Base-by-base conservation (phyloP, 2,888 invertebrate species). In the Nomada fucata region DNA sequence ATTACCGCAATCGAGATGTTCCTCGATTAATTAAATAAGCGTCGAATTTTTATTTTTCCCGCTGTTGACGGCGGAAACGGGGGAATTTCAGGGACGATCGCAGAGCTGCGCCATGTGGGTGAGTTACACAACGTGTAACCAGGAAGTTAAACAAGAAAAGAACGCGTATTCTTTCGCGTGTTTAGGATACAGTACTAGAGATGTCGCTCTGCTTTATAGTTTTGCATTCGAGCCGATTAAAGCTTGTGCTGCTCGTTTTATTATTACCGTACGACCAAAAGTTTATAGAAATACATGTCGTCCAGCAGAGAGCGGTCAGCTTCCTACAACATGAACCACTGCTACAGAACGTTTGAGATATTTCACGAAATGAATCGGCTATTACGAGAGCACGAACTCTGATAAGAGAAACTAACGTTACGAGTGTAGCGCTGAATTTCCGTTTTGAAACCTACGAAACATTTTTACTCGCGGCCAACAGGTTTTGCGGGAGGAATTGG, bases 41-140 rank as follows among this genome's bases (percentile, higher is more conserved):
- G 64, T 61, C 2, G 71, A 70, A 84, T 82, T 85, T 85, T 84
- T 82, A 83, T 86, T 88, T 88, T 79, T 79, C 83, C 71, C 75
- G 76, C 60, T 70, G 63, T 64, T 73, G 76, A 80, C 74, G 74
- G 78, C 83, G 65, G 75, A 57, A 68, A 20, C 36, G 11, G 65
- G 60, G 75, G 70, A 79, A 73, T 63, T 82, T 82, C 86, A 82
- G 83, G 86, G 83, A 79, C 86, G 69, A 77, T 72, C 60, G 77
- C 79, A 63, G 79, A 72, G 67, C 78, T 63, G 70, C 78, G 85
- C 86, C 86, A 86, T 85, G 88, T 86, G 86, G 42, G 53, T 64
- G 55, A 36, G 69, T 71, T 69, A 61, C 44, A 53, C 82, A 47
- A 64, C 29, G 18, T 29, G 53, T 60, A 73, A 64, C 67, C 44